Conservation (phyloP, 2,888 invertebrate species). For the Brachynemurus nebulosus region DNA sequence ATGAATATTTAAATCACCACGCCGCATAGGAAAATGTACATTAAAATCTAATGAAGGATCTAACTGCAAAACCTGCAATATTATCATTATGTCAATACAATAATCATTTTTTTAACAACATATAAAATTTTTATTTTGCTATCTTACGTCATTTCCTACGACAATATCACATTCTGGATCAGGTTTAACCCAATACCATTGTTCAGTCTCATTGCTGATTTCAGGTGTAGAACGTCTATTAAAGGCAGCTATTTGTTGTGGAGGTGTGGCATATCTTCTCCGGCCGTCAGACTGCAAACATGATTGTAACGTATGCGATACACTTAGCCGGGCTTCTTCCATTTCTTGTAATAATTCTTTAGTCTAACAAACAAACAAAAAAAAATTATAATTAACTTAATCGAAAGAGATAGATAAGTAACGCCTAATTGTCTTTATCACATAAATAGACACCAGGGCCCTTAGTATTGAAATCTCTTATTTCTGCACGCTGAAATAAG, state of each 20-base stretch:
- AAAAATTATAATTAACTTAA: constrained; percentile 5
- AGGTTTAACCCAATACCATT: constrained; percentile 41
- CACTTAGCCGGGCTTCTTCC: constrained; percentile 70
- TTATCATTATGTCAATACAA: background rate
- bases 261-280: constrained; percentile 70
- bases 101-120: background rate
- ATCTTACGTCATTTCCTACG: constrained; percentile 58
- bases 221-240: constrained; percentile 70
- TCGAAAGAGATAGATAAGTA: background rate
- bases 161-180: constrained; percentile 49
- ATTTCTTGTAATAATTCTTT: constrained; percentile 61
- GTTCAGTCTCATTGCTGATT: constrained; percentile 38
- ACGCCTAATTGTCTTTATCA: background rate
- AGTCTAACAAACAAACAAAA: constrained; percentile 28
- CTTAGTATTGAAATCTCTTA: too few species aligned
- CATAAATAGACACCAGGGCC: background rate
- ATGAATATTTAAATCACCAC: constrained; percentile 82
- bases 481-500: too few species aligned
- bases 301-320: constrained; percentile 75
- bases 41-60: constrained; percentile 61
- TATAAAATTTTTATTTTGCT: constrained; percentile 3
- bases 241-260: constrained; percentile 78
- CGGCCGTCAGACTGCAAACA: constrained; percentile 73
- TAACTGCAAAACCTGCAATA: constrained; percentile 42
- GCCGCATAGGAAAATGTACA: constrained; percentile 76